phyloP scores from a whole-genome alignment of 2,113 vertebrate species.

The Chloropsis hardwickii region DNA sequence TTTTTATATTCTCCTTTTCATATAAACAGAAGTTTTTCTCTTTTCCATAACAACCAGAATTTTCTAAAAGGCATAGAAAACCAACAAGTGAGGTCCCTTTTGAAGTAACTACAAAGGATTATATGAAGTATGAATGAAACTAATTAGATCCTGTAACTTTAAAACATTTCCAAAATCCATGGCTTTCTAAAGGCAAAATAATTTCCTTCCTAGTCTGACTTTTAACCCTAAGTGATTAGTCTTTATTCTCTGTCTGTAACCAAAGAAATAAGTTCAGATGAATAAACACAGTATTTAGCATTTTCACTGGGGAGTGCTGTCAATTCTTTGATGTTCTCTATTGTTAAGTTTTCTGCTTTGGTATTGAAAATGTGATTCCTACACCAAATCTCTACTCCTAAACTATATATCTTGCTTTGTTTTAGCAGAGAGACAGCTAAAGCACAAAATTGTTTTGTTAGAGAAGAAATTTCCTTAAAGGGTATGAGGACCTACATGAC shows the following conservation, averaged over 20 bases:
- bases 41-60: background rate
- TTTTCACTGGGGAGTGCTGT: background rate
- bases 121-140: slow-evolving; percentile 32
- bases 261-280: slow-evolving; percentile 1
- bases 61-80: slow-evolving; percentile 48
- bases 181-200: slow-evolving; percentile 28
- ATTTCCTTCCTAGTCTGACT: slow-evolving; percentile 10
- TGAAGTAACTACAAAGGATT: slow-evolving; percentile 55
- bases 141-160: slow-evolving; percentile 49
- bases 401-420: background rate
- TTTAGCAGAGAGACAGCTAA: background rate
- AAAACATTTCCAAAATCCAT: background rate
- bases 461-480: background rate
- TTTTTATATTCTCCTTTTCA: slow-evolving; percentile 6
- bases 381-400: background rate
- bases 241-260: slow-evolving; percentile 24
- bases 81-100: background rate
- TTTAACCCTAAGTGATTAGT: slow-evolving; percentile 37
- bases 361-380: background rate
- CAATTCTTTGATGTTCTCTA: background rate
- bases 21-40: background rate
- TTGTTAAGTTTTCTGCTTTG: background rate
- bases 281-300: slow-evolving; percentile 9
- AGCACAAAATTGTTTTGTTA: background rate
- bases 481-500: background rate